phyloP scores from a whole-genome alignment of 2,888 invertebrate species.

The Pandemis cinnamomeana region DNA sequence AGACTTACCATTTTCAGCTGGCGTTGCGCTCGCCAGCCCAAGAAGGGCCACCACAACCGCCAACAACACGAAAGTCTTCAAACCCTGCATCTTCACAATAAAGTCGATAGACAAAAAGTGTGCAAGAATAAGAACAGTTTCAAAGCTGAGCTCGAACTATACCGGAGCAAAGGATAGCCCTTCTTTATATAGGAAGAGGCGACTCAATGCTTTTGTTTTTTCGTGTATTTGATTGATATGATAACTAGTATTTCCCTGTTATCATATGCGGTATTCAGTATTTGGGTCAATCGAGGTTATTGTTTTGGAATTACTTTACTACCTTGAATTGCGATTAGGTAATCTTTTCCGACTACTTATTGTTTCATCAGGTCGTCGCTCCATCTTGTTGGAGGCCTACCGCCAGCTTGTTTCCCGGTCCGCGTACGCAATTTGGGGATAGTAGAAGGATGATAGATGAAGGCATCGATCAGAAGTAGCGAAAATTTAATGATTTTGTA shows the following conservation, averaged over 20 bases:
- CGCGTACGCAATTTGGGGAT: no score
- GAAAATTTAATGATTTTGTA: no score
- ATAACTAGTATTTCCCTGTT: not conserved
- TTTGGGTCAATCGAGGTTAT: not conserved
- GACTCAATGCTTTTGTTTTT: not conserved
- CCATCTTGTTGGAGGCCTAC: no score
- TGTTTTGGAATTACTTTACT: no score
- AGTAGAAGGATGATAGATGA: no score
- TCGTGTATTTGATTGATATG: not conserved
- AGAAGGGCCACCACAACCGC: conserved; percentile 25
- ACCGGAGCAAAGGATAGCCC: not conserved
- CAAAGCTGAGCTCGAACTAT: conserved; percentile 7
- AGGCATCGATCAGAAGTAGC: no score
- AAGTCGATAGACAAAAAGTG: not conserved
- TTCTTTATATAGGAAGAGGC: conserved; percentile 1
- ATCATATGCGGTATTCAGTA: not conserved
- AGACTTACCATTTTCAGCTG: conserved; percentile 31
- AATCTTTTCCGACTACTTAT: no score
- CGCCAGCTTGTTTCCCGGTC: no score
- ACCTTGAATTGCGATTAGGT: no score
- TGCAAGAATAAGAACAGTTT: not conserved
- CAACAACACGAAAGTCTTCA: conserved; percentile 20
- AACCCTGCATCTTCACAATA: conserved; percentile 32
- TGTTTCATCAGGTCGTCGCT: no score
- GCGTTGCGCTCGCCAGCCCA: conserved; percentile 17